These are phyloP conservation scores for Crotalus horridus DNA, from an alignment of 2,113 vertebrate genomes.

Conservation along the genomic window DNA sequence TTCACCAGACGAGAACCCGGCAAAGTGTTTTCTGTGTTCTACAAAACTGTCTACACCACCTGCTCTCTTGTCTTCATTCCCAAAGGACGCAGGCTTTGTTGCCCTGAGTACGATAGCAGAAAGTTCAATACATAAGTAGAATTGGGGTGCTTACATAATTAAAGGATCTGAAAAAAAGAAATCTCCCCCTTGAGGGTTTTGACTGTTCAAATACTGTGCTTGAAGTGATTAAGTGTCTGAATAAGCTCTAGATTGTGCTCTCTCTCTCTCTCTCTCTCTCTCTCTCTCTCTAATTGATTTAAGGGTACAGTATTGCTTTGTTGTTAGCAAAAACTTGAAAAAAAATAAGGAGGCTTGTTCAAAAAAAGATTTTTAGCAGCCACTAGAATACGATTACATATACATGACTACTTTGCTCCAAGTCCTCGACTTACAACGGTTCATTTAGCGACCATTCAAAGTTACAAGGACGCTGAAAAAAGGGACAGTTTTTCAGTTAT, in stretches of 20 bases:
- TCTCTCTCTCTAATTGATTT: not conserved
- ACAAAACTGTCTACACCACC: not conserved
- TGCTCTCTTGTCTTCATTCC: not conserved
- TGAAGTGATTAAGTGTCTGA: not conserved
- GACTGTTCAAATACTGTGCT: not conserved
- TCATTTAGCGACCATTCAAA: not conserved
- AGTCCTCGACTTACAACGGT: not conserved
- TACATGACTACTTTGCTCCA: not conserved
- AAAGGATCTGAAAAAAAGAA: not conserved
- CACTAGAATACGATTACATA: slow-evolving; percentile 23
- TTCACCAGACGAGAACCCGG: not conserved
- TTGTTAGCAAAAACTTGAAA: not conserved
- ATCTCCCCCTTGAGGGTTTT: not conserved
- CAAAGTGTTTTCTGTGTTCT: not conserved
- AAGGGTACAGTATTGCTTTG: not conserved
- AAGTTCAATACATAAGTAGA: not conserved
- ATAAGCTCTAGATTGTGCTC: not conserved
- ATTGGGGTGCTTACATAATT: not conserved
- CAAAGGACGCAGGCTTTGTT: not conserved
- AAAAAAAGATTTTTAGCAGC: not conserved
- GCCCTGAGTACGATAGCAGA: not conserved
- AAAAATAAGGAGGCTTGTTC: not conserved
- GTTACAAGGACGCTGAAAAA: not conserved
- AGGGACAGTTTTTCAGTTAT: too few species aligned
- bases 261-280: not conserved